Evolutionary conservation across 1,140 invertebrate species (phyloP).

Genomic region (Drosophila mojavensis): DNA sequence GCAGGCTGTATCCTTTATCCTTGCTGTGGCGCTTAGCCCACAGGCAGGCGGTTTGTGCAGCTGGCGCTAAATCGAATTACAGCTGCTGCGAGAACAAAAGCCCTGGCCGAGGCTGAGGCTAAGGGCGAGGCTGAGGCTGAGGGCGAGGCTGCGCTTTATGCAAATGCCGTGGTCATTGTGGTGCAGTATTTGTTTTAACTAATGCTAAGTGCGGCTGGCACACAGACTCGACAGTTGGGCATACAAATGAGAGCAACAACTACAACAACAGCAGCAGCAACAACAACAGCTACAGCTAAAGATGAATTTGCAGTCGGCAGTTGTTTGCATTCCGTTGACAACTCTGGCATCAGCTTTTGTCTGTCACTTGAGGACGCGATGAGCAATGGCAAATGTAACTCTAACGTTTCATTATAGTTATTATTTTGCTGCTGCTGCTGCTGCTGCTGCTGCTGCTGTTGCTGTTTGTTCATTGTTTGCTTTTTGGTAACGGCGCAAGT

Average conservation of each 20-base stretch:
- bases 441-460: neutral
- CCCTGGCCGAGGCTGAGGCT: neutral
- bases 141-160: conserved; percentile 52
- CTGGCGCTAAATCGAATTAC: conserved; percentile 40
- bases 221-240: conserved; percentile 8
- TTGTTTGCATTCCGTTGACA: conserved; percentile 36
- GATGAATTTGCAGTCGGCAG: conserved; percentile 10
- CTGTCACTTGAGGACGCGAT: conserved; percentile 47
- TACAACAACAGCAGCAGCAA: neutral
- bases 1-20: conserved; percentile 17
- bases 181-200: conserved; percentile 40
- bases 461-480: conserved; percentile 26
- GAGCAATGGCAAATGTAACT: conserved; percentile 59
- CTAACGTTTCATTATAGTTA: conserved; percentile 70
- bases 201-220: conserved; percentile 36
- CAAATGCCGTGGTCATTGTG: conserved; percentile 64
- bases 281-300: no score
- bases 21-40: conserved; percentile 9
- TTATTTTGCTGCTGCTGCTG: conserved; percentile 28
- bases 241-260: neutral
- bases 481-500: conserved; percentile 41
- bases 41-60: neutral
- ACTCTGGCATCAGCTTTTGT: conserved; percentile 48
- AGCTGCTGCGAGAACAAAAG: conserved; percentile 52
- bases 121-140: neutral